phyloP scores from a whole-genome alignment of 2,797 vertebrate species.

The Sebastes reedi region DNA sequence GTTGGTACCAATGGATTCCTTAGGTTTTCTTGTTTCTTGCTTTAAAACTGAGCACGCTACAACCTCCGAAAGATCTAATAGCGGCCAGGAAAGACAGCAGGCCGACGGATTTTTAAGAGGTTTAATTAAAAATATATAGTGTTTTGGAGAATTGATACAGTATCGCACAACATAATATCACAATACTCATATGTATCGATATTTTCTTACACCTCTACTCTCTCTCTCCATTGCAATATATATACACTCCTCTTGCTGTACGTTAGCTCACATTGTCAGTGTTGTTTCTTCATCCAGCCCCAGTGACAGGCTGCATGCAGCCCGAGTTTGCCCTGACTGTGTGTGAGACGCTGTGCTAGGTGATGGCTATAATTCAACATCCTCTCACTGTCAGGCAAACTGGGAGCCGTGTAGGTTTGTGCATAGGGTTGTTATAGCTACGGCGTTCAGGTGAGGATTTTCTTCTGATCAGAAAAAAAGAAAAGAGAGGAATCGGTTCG shows the following conservation, averaged over 20 bases:
- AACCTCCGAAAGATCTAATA: no score
- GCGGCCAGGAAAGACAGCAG: accelerated
- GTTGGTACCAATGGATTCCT: no score
- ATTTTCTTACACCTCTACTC: no score
- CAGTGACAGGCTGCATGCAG: conserved; percentile 63
- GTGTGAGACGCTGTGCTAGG: conserved; percentile 38
- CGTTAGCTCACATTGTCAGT: conserved; percentile 50
- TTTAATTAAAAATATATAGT: no score
- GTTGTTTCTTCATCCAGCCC: conserved; percentile 64
- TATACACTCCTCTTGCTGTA: conserved; percentile 18
- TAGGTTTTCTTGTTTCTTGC: no score
- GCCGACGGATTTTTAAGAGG: no score
- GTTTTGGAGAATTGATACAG: no score
- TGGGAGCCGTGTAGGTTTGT: conserved; percentile 40
- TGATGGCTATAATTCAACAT: conserved; percentile 67
- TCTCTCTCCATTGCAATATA: background rate
- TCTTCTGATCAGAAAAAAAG: conserved; percentile 28
- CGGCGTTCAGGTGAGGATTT: conserved; percentile 56
- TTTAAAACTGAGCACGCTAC: no score
- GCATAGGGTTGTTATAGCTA: conserved; percentile 48
- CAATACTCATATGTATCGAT: no score
- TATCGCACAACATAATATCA: no score
- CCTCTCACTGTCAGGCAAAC: conserved; percentile 55
- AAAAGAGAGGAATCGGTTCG: conserved; percentile 14
- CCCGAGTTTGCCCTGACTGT: conserved; percentile 50